A percentile compares a stretch with the other conserved stretches of the same genome.
Evolutionary conservation across 2,888 invertebrate species (phyloP).

Genomic region (Tenthredo amoena): DNA sequence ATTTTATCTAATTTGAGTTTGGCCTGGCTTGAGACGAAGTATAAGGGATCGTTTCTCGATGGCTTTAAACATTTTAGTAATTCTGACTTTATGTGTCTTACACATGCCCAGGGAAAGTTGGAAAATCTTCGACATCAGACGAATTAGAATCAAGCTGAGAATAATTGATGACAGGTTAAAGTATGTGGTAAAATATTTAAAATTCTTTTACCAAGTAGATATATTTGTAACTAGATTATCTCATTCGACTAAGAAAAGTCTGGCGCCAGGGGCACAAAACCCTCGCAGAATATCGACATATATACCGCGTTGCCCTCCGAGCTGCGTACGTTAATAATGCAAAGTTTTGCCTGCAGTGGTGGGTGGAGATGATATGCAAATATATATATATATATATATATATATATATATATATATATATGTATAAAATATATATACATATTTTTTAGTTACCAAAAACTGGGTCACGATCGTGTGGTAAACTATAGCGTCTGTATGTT

Average conservation of each 20-base stretch:
- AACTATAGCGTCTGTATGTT: background rate
- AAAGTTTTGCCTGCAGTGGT: background rate
- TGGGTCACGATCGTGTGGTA: conserved; percentile 36
- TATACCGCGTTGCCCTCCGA: background rate
- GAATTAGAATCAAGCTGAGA: too few relatives aligned
- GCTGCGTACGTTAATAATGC: conserved; percentile 39
- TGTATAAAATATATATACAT: too few relatives aligned
- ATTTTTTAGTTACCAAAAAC: background rate
- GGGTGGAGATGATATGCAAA: conserved; percentile 7
- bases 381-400: background rate
- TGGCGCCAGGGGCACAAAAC: background rate
- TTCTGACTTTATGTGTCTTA: background rate
- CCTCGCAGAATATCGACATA: background rate
- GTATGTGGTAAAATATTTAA: background rate
- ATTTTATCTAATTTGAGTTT: background rate
- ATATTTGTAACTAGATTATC: background rate
- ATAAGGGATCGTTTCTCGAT: background rate
- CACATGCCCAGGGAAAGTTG: background rate
- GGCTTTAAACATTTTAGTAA: background rate
- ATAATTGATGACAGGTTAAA: background rate
- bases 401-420: too few relatives aligned
- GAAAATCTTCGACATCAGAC: background rate
- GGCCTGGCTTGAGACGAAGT: background rate
- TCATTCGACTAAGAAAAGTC: background rate
- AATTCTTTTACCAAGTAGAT: background rate